These are phyloP conservation scores for Isaurus tuberculatus DNA, from an alignment of 92 coral and sea anemone species.

Conservation along the genomic window DNA sequence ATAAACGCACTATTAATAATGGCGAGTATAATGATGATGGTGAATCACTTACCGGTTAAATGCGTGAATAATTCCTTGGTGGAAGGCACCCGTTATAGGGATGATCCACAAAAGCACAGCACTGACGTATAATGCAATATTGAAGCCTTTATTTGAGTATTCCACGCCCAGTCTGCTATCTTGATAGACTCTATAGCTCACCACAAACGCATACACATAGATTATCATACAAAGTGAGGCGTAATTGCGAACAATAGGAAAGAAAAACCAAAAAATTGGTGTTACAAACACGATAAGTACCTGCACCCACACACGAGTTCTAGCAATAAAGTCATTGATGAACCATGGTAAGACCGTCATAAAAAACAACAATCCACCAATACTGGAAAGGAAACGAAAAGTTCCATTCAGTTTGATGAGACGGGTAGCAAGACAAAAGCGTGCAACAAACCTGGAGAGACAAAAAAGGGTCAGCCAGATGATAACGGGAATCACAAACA, in stretches of 20 bases:
- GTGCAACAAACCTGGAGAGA: background rate
- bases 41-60: conserved; percentile 43
- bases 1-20: background rate
- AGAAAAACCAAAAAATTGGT: conserved; percentile 52
- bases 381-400: background rate
- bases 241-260: conserved; percentile 44
- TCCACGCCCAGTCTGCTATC: conserved; percentile 44
- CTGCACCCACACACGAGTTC: conserved; percentile 11
- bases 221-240: conserved; percentile 32
- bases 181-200: conserved; percentile 42
- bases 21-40: background rate
- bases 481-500: conserved; percentile 5
- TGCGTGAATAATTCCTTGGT: conserved; percentile 54
- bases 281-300: conserved; percentile 10
- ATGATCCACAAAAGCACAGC: conserved; percentile 52
- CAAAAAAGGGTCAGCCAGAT: background rate
- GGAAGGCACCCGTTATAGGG: conserved; percentile 49
- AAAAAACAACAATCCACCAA: conserved; percentile 26
- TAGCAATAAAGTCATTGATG: conserved; percentile 18
- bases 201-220: conserved; percentile 40
- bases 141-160: conserved; percentile 34
- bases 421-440: conserved; percentile 10
- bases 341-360: conserved; percentile 54
- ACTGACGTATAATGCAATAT: conserved; percentile 38
- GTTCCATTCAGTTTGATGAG: background rate